Evolutionary conservation across 23 tunicate species (phyloP), one percentile per base, ranked within the genome.

Genomic region (Aplidium turbinatum): DNA sequence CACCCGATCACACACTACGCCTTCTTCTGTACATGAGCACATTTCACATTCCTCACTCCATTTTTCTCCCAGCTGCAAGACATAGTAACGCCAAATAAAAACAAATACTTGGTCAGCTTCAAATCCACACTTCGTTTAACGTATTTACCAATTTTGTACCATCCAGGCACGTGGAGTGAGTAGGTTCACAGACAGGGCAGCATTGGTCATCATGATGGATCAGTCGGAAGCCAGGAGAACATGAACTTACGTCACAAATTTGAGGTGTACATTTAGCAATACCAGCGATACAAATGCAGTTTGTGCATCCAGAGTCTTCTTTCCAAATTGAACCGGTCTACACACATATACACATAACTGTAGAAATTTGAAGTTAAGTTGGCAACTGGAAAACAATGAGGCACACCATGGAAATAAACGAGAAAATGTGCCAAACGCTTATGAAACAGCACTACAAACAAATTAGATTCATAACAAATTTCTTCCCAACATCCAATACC

Each of bases 281-380:
- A 77, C 99, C 99, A 33, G 76, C 80, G 31, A 87, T 86, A 48
- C 99, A 94, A 42, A 94, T 86, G 66, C 99, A 94, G 63, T 83
- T 95, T 20, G 80, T 79, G 76, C 99, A 95, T 2, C 99, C 99
- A 50, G 75, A 64, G 45, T 85, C 78, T 73, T 83, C 95, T 67
- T 91, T 95, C 96, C 99, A 94, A 54, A 94, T 58, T 1, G 97
- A 91, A n/a, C 97, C 97, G 68, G 84, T 78, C 97, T 91, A 56
- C 11, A 58, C 61, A 39, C 47, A 57, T n/a, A n/a, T n/a, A n/a
- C n/a, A n/a, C n/a, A n/a, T n/a, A n/a, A n/a, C n/a, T n/a, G n/a
- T n/a, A n/a, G n/a, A n/a, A n/a, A n/a, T n/a, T n/a, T n/a, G n/a
- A n/a, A n/a, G n/a, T n/a, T n/a, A n/a, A n/a, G n/a, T n/a, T n/a